Evolutionary conservation across 2,113 vertebrate species (phyloP), one percentile per base, ranked within the genome.

Genomic region (Tetrao urogallus): DNA sequence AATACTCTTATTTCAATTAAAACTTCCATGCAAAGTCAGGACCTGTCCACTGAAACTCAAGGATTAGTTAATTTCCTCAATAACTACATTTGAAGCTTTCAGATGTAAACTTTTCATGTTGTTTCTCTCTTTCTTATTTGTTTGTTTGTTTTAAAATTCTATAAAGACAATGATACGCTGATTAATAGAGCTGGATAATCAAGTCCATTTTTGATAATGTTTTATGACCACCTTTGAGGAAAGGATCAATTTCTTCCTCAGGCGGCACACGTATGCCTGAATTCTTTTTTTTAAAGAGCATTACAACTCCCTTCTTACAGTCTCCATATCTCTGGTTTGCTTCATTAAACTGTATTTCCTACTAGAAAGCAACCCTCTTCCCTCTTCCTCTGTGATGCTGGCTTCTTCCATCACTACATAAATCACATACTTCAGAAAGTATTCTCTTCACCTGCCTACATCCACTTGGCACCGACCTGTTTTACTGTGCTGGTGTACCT

Each of bases 351-450:
- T 52, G 1, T 69, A 15, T 70, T 86, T 86, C 80, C 50, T 42
- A 24, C 56, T 63, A 74, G 56, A 91, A 83, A 81, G 30, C 13
- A 83, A 20, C 3, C 7, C 73, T 88, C 38, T 6, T 6, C 6
- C 14, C 8, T 8, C 9, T 32, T 3, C 11, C 5, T 13, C 36
- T 2, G 0, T 48, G 34, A 47, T 36, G 19, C n/a, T 2, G 1
- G 13, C 16, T 67, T 5, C 42, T 76, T 47, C 36, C 30, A 67
- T 28, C 5, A 47, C 3, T 19, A 36, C 21, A 18, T 7, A 38
- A 63, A 63, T 15, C 22, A 10, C 22, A 36, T 16, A 38, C 24
- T 63, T 38, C 60, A 27, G 34, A 38, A 63, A 36, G 34, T 38
- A 38, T 17, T 34, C 27, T 4, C 5, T 78, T 45, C 32, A 43